Conservation (phyloP, 2,113 vertebrate genomes). For the Psophia crepitans region DNA sequence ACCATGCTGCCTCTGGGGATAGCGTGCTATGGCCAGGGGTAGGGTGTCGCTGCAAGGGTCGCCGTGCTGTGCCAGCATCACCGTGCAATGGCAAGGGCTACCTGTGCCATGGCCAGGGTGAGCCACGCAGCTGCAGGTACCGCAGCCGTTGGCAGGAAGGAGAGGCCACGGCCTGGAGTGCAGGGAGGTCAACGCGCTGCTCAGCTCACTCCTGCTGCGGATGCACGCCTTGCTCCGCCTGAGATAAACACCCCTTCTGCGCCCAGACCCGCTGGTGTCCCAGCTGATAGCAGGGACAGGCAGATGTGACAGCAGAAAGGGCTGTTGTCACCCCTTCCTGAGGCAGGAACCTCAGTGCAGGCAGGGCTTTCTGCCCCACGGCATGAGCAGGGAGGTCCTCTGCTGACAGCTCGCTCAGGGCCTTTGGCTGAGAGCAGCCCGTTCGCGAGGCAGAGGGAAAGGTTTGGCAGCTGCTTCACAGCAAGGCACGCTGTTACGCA, state of each 20-base stretch:
- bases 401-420: accelerated
- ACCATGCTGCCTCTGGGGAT: not conserved
- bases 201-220: not conserved
- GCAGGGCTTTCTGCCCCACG: not conserved
- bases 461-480: not conserved
- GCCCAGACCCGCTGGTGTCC: not conserved
- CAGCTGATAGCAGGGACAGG: not conserved
- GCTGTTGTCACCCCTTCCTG: not conserved
- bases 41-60: not conserved
- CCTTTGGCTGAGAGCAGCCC: not conserved
- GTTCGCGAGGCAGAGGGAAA: accelerated
- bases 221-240: too few relatives aligned
- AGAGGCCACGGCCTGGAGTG: accelerated
- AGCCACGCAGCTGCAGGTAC: not conserved
- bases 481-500: too few relatives aligned
- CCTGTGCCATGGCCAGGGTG: not conserved
- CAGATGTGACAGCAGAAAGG: not conserved
- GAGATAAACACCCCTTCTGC: not conserved
- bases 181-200: not conserved
- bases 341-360: too few relatives aligned
- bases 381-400: accelerated
- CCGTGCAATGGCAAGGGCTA: accelerated
- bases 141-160: not conserved
- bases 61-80: not conserved
- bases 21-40: accelerated